Percentiles rank a stretch among this genome's conserved stretches.
Conservation (phyloP, 2,888 invertebrate genomes). For the Lasioglossum malachurum region DNA sequence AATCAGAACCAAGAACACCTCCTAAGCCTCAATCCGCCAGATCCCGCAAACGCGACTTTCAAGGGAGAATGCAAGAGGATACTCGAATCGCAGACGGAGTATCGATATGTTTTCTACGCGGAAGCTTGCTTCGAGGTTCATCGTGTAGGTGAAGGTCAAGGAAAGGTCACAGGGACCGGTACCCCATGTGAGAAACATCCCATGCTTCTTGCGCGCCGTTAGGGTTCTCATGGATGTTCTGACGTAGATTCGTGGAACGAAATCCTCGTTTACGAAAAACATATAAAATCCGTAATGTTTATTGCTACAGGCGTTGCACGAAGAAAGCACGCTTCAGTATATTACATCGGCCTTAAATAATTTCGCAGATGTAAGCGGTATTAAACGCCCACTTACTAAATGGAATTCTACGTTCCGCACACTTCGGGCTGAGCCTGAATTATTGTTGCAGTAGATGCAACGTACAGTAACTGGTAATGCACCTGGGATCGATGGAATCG, state of each 20-base stretch:
- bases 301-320: not conserved
- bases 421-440: not conserved
- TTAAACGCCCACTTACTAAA: not conserved
- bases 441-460: not conserved
- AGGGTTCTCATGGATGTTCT: not conserved
- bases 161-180: constrained; percentile 62
- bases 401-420: not conserved
- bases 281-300: not conserved
- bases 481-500: not conserved
- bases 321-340: not conserved
- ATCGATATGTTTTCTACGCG: constrained; percentile 62
- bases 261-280: not conserved
- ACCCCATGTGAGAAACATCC: constrained; percentile 31
- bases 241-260: not conserved
- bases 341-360: not conserved
- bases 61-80: constrained; percentile 32
- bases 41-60: constrained; percentile 27
- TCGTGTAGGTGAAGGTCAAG: constrained; percentile 66
- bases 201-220: constrained; percentile 1
- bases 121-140: constrained; percentile 58
- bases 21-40: constrained; percentile 7
- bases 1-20: not conserved
- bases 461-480: not conserved
- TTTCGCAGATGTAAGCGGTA: not conserved
- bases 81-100: not conserved